phyloP scores from a whole-genome alignment of 1,140 invertebrate genomes.

The Ectropis grisescens region DNA sequence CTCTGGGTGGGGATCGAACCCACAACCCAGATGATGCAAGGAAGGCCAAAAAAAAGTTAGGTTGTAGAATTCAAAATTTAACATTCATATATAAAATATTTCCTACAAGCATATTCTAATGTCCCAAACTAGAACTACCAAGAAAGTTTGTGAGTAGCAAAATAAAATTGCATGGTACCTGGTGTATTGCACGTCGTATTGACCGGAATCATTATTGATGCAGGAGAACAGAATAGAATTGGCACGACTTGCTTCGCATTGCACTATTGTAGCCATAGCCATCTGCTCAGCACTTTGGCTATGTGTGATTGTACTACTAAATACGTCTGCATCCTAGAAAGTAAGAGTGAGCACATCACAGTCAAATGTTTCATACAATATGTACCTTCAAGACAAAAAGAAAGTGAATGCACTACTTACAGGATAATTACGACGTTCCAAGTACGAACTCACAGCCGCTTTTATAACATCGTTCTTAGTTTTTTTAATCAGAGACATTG shows the following conservation, averaged over 20 bases:
- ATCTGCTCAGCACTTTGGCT: constrained; percentile 66
- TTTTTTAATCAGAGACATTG: constrained; percentile 52
- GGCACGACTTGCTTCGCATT: constrained; percentile 61
- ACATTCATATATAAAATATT: too few relatives aligned
- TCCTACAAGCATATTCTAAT: too few relatives aligned
- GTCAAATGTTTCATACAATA: too few relatives aligned
- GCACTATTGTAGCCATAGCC: constrained; percentile 63
- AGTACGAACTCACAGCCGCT: constrained; percentile 64
- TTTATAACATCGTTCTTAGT: constrained; percentile 66
- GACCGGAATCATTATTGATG: constrained; percentile 71
- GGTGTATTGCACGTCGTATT: constrained; percentile 71
- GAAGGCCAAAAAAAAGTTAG: too few relatives aligned
- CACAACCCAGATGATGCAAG: too few relatives aligned
- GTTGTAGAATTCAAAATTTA: too few relatives aligned
- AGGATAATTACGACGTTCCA: constrained; percentile 66
- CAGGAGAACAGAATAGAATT: constrained; percentile 69
- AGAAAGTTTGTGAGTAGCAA: too few relatives aligned
- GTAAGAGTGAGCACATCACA: constrained; percentile 1
- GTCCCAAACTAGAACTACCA: too few relatives aligned
- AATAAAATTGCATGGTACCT: too few relatives aligned
- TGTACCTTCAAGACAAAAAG: too few relatives aligned
- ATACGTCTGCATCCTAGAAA: constrained; percentile 59
- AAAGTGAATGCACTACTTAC: constrained; percentile 26
- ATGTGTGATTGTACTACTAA: constrained; percentile 40
- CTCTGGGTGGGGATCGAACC: too few relatives aligned